A percentile compares a stretch with the other conserved stretches of the same genome.
Evolutionary conservation across 2,113 vertebrate species (phyloP).

Genomic region (Piaya cayana): DNA sequence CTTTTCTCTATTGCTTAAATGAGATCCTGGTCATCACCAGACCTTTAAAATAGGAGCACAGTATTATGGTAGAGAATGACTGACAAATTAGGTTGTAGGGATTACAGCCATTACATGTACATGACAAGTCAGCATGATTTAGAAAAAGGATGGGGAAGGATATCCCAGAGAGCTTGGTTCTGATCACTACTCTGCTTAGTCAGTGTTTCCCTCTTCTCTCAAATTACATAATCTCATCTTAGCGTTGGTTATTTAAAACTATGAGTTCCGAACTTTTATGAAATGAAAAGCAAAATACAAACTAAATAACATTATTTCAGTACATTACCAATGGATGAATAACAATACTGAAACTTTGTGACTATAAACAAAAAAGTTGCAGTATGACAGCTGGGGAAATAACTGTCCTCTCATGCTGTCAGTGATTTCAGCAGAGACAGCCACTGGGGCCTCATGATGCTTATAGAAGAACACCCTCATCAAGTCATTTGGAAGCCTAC

Average conservation of each 20-base stretch:
- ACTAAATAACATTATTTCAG: not conserved
- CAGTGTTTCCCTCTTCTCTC: not conserved
- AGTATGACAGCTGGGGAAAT: not conserved
- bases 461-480: not conserved
- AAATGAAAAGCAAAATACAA: not conserved
- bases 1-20: constrained; percentile 57
- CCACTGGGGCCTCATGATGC: not conserved
- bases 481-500: not conserved
- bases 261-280: not conserved
- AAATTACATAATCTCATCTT: not conserved
- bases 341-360: not conserved
- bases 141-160: not conserved
- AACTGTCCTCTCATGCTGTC: not conserved
- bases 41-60: constrained; percentile 33
- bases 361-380: not conserved
- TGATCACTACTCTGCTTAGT: not conserved
- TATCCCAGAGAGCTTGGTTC: not conserved
- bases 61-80: constrained; percentile 43
- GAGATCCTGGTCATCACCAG: not conserved
- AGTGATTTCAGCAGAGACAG: not conserved
- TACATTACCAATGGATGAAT: not conserved
- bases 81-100: constrained; percentile 62
- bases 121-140: not conserved
- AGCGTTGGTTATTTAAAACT: not conserved
- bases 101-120: constrained; percentile 42